These are phyloP conservation scores for Atlantisia rogersi DNA, from an alignment of 2,113 vertebrate genomes.

Conservation along the genomic window DNA sequence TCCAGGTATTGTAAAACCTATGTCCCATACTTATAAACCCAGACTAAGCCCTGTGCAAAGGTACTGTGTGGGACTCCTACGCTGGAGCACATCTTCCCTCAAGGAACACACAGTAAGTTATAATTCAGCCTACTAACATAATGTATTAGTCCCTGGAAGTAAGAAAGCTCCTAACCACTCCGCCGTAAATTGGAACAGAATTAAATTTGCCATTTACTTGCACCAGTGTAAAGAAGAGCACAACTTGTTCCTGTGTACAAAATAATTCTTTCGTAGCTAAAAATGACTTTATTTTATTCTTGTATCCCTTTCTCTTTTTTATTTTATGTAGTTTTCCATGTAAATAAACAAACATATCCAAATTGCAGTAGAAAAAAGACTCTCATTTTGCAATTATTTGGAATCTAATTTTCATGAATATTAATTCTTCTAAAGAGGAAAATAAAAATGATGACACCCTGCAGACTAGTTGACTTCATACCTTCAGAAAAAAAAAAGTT, in stretches of 20 bases:
- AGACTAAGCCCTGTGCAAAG: neutral
- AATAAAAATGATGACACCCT: slow-evolving; percentile 48
- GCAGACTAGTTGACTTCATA: slow-evolving; percentile 30
- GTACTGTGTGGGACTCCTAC: neutral
- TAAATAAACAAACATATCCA: slow-evolving; percentile 57
- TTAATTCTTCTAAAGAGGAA: slow-evolving; percentile 66
- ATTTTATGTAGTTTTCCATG: slow-evolving; percentile 11
- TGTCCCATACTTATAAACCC: neutral
- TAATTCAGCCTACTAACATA: neutral
- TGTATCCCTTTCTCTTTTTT: neutral
- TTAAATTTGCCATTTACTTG: neutral
- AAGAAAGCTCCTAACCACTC: neutral
- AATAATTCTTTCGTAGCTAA: neutral
- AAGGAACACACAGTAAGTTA: neutral
- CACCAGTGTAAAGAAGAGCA: neutral
- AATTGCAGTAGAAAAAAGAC: neutral
- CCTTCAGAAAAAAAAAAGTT: slow-evolving; percentile 53
- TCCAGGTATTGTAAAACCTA: neutral
- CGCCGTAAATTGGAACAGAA: neutral
- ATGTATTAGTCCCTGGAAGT: neutral
- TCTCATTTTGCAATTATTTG: slow-evolving; percentile 56
- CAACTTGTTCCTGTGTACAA: neutral
- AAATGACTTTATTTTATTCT: neutral
- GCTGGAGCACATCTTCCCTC: neutral
- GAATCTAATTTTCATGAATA: slow-evolving; percentile 67